Evolutionary conservation across 2,888 invertebrate species (phyloP).

Genomic region (Andrena chrysosceles): DNA sequence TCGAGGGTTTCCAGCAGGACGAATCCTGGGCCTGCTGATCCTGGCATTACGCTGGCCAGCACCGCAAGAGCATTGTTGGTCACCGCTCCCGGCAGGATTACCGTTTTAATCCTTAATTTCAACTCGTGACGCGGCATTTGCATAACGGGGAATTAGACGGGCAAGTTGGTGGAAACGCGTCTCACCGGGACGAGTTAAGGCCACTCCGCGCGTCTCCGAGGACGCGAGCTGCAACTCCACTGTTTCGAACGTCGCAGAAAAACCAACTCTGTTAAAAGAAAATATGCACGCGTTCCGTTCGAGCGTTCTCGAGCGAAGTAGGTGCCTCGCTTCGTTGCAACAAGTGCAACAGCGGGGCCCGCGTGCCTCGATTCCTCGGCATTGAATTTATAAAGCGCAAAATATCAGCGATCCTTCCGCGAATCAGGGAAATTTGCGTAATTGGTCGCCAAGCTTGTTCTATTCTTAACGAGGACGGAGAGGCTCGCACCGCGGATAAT

Average conservation of each 20-base stretch:
- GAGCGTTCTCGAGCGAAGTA: too few relatives aligned
- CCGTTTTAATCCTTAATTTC: constrained; percentile 57
- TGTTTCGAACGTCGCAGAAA: too few relatives aligned
- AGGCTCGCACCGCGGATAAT: constrained; percentile 23
- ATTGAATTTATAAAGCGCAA: background rate
- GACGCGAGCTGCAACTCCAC: too few relatives aligned
- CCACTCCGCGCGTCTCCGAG: background rate
- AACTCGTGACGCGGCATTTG: constrained; percentile 41
- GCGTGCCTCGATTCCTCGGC: too few relatives aligned
- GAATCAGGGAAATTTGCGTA: background rate
- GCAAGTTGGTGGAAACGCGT: constrained; percentile 9
- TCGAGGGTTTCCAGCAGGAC: constrained; percentile 19
- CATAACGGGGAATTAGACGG: constrained; percentile 38
- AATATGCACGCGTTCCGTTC: too few relatives aligned
- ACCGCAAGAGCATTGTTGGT: constrained; percentile 43
- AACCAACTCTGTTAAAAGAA: too few relatives aligned
- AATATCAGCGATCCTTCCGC: background rate
- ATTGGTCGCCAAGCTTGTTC: background rate
- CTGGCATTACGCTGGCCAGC: constrained; percentile 35
- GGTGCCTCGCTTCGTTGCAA: too few relatives aligned
- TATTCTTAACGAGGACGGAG: background rate
- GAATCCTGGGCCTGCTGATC: constrained; percentile 44
- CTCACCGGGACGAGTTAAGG: constrained; percentile 12
- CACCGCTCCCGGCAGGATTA: constrained; percentile 41
- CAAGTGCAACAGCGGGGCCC: too few relatives aligned